Conservation (phyloP, 1,140 invertebrate species). For the Eumaeus atala region DNA sequence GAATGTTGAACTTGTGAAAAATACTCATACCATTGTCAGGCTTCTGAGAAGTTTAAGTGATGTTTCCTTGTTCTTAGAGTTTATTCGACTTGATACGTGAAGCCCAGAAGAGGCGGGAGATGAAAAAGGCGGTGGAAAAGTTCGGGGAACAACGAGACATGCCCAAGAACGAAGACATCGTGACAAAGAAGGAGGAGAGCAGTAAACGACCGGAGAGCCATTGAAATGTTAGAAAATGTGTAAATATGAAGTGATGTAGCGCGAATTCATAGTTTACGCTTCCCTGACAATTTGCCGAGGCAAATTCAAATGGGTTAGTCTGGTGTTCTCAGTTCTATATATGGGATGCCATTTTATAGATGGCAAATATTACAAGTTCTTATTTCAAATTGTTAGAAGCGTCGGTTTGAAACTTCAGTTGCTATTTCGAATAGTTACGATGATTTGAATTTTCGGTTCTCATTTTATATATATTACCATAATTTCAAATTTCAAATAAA, state of each 20-base stretch:
- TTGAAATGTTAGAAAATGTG: conserved; percentile 32
- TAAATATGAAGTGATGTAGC: conserved; percentile 23
- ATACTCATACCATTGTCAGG: background rate
- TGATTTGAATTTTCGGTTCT: background rate
- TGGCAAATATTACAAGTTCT: background rate
- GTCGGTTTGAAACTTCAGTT: background rate
- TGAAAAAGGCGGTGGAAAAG: conserved; percentile 53
- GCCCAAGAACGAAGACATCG: conserved; percentile 50
- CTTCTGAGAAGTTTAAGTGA: conserved; percentile 5
- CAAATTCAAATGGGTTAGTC: conserved; percentile 46
- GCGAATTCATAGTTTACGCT: conserved; percentile 28
- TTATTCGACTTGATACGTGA: conserved; percentile 63
- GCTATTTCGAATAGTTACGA: background rate
- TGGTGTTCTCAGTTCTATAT: conserved; percentile 6
- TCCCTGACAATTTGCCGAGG: conserved; percentile 42
- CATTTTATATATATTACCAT: too few relatives aligned
- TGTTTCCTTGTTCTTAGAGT: conserved; percentile 37
- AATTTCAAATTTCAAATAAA: too few relatives aligned
- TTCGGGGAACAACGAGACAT: conserved; percentile 36
- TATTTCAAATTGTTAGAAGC: conserved; percentile 1
- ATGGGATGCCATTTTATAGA: conserved; percentile 11
- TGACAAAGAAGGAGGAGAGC: conserved; percentile 42
- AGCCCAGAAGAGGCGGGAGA: conserved; percentile 52
- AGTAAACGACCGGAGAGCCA: conserved; percentile 58
- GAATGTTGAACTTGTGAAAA: background rate